phyloP scores from a whole-genome alignment of 2,888 invertebrate genomes.

The Hypsopygia costalis region DNA sequence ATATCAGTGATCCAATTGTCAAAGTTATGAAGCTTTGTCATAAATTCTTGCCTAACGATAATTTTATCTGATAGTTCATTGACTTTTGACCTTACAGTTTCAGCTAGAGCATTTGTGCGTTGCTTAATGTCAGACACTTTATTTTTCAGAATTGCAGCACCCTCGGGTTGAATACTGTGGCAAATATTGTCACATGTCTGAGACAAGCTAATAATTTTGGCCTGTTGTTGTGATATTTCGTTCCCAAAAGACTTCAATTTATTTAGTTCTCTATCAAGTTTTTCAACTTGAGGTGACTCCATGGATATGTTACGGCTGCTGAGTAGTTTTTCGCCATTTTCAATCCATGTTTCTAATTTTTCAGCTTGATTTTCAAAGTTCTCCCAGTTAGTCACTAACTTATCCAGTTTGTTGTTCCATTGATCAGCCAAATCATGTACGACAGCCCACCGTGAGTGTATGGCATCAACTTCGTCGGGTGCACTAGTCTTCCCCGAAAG shows the following conservation, averaged over 20 bases:
- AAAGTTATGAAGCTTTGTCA: constrained; percentile 88
- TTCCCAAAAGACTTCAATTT: constrained; percentile 90
- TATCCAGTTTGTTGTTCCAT: constrained; percentile 88
- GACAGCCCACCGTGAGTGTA: constrained; percentile 91
- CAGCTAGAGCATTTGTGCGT: constrained; percentile 87
- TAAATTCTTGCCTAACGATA: constrained; percentile 90
- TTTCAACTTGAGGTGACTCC: constrained; percentile 86
- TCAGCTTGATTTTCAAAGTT: constrained; percentile 89
- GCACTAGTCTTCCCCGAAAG: constrained; percentile 87
- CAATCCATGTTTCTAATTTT: constrained; percentile 89
- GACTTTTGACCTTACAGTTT: constrained; percentile 87
- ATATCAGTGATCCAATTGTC: constrained; percentile 90
- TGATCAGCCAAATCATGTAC: constrained; percentile 90
- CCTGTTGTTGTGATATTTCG: constrained; percentile 92
- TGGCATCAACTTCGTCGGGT: constrained; percentile 91
- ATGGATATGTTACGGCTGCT: constrained; percentile 80
- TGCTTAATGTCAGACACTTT: constrained; percentile 87
- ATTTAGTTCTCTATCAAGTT: constrained; percentile 87
- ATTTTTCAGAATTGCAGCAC: constrained; percentile 85
- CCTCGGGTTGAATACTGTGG: constrained; percentile 88
- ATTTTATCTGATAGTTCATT: constrained; percentile 91
- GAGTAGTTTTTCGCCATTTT: constrained; percentile 82
- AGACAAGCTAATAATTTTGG: constrained; percentile 88
- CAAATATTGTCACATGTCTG: constrained; percentile 90
- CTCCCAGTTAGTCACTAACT: constrained; percentile 89